Conservation (phyloP, 2,797 vertebrate genomes). For the Pristis pectinata region DNA sequence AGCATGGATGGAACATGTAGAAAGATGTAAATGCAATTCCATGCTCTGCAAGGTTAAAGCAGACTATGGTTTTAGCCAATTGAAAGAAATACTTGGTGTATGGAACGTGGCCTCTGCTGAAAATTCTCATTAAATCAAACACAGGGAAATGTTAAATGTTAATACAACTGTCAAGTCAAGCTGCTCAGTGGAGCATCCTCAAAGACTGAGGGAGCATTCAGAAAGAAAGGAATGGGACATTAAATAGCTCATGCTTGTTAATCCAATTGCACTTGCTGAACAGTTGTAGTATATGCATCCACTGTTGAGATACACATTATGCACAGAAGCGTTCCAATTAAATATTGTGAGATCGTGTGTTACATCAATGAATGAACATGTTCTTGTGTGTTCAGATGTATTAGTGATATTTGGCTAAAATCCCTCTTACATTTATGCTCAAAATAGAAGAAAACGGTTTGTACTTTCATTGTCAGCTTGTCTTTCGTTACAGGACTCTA, state of each 20-base stretch:
- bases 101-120: not conserved
- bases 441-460: not conserved
- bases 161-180: not conserved
- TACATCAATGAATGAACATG: not conserved
- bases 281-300: not conserved
- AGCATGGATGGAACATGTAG: not conserved
- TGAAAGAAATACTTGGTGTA: not conserved
- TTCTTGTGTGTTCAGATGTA: not conserved
- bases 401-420: not conserved
- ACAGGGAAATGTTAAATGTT: not conserved
- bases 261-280: not conserved
- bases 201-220: slow-evolving; percentile 1
- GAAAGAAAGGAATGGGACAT: not conserved
- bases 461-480: not conserved
- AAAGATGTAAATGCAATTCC: not conserved
- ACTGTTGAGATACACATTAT: not conserved
- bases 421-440: not conserved
- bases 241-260: slow-evolving; percentile 3
- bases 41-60: not conserved
- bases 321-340: not conserved
- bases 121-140: not conserved
- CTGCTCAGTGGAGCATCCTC: not conserved
- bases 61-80: not conserved
- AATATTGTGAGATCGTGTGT: not conserved
- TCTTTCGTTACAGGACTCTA: not conserved